Evolutionary conservation across 37 sponge, comb jelly and placozoan species (phyloP).

Genomic region (Crambe crambe): DNA sequence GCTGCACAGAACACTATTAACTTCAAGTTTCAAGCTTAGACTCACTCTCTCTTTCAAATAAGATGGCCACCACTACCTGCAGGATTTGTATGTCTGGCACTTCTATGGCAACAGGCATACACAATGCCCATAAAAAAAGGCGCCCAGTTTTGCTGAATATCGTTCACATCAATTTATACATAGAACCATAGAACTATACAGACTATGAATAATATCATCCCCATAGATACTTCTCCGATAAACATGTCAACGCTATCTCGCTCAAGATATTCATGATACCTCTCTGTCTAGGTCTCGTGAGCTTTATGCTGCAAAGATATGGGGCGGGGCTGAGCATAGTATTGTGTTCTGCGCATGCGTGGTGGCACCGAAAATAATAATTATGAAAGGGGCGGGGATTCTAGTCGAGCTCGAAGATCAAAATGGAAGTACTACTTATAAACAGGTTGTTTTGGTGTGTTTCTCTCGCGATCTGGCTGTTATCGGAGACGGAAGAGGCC

Average conservation of each 20-base stretch:
- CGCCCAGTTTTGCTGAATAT: not conserved
- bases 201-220: not conserved
- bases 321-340: not conserved
- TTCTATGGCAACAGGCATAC: not conserved
- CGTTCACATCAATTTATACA: too few species aligned
- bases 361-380: not conserved
- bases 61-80: not conserved
- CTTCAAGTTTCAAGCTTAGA: too few species aligned
- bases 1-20: too few species aligned
- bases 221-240: not conserved
- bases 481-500: too few species aligned
- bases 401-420: too few species aligned
- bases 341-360: not conserved
- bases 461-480: too few species aligned
- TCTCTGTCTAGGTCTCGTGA: not conserved
- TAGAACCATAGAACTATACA: not conserved
- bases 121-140: not conserved
- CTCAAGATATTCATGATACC: too few species aligned
- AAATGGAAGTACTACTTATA: too few species aligned
- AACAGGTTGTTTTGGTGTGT: too few species aligned
- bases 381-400: too few species aligned
- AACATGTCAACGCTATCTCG: not conserved
- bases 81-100: not conserved
- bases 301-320: not conserved
- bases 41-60: too few species aligned